Conservation (phyloP, 1,140 invertebrate genomes). For the Zophobas morio region DNA sequence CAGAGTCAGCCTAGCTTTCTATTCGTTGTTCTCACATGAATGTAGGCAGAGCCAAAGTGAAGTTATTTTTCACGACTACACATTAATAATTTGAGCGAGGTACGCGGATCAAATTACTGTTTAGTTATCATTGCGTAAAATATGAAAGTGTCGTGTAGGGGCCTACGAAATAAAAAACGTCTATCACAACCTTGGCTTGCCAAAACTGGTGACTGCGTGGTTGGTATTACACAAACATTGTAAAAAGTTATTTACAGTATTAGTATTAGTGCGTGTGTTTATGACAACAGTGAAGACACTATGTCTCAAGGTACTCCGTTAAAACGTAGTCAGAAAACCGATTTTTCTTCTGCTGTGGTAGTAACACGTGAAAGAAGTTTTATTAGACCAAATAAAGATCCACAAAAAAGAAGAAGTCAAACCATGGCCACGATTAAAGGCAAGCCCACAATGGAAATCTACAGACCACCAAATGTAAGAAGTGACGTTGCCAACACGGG, state of each 20-base stretch:
- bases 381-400: constrained; percentile 60
- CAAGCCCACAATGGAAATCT: constrained; percentile 89
- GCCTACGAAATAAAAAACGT: constrained; percentile 42
- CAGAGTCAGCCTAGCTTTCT: constrained; percentile 45
- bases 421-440: constrained; percentile 73
- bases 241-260: constrained; percentile 50
- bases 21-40: constrained; percentile 13
- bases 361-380: constrained; percentile 64
- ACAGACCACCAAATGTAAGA: constrained; percentile 85
- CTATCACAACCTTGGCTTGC: constrained; percentile 58
- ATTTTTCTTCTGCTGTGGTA: constrained; percentile 58
- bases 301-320: constrained; percentile 51
- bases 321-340: constrained; percentile 64
- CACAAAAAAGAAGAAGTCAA: constrained; percentile 70
- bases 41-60: constrained; percentile 1
- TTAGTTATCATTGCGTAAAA: constrained; percentile 28
- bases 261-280: constrained; percentile 50
- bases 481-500: constrained; percentile 62
- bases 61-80: neutral
- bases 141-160: constrained; percentile 51
- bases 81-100: neutral
- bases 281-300: neutral
- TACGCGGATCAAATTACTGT: neutral
- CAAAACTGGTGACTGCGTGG: constrained; percentile 63
- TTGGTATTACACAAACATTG: constrained; percentile 57